Percentiles rank a stretch among this genome's conserved stretches.
phyloP scores from a whole-genome alignment of 2,888 invertebrate species.

The Andrena chrysosceles region DNA sequence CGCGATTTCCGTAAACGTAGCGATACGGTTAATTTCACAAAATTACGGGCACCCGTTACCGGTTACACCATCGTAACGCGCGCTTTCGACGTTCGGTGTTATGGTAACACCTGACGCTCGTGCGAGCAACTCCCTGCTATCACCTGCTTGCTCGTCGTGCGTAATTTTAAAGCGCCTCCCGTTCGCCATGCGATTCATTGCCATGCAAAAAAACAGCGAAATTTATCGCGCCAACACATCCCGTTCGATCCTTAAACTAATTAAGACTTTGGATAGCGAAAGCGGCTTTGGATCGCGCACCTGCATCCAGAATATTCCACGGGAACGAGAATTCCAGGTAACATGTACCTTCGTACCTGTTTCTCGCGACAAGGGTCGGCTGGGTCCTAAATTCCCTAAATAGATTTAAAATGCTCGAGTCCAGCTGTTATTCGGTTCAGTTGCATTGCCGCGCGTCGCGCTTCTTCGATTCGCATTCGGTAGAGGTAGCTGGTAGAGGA shows the following conservation, averaged over 20 bases:
- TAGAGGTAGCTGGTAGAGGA: constrained; percentile 3
- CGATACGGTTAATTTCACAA: constrained; percentile 19
- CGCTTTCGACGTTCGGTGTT: constrained; percentile 1
- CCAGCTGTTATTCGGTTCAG: background rate
- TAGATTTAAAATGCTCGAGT: no score
- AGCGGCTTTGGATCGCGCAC: background rate
- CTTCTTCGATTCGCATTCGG: background rate
- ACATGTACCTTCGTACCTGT: no score
- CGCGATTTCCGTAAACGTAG: background rate
- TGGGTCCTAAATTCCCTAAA: no score
- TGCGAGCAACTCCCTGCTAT: constrained; percentile 29
- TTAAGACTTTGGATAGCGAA: constrained; percentile 25
- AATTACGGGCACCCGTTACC: constrained; percentile 28
- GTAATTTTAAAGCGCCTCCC: constrained; percentile 58
- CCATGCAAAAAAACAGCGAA: constrained; percentile 1
- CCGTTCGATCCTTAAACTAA: constrained; percentile 28
- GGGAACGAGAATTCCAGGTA: no score
- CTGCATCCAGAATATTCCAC: background rate
- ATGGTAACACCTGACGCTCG: constrained; percentile 21
- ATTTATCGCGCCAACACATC: constrained; percentile 13
- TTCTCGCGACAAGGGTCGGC: no score
- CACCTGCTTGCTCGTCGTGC: constrained; percentile 65
- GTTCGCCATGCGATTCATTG: constrained; percentile 17
- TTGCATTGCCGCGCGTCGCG: background rate
- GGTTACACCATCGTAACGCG: constrained; percentile 4